Base-by-base conservation (phyloP, 2,797 vertebrate species). In the Molossus molossus region DNA sequence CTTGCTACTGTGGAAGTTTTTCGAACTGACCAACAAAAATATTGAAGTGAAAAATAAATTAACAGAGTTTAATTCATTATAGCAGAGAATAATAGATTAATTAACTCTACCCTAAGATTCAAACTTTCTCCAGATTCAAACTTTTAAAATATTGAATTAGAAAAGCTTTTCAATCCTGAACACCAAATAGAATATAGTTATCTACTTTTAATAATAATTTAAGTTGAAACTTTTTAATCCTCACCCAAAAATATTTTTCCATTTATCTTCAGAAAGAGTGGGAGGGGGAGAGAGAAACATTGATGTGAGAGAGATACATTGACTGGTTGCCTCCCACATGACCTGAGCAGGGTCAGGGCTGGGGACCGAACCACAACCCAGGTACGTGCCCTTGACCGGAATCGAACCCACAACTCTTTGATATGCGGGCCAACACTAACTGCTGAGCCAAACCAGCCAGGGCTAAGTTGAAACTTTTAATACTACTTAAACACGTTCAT, bases 1-100 rank as follows among this genome's bases (percentile, higher is more conserved):
- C 99, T 99, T 72, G 99, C 98, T 91, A 99, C 99, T 67, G 99
- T 99, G 5, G 98, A 98, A 69, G 98, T 96, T 91, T 98, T 98
- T 84, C 98, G 98, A 76, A 99, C 99, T 99, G 94, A 92, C 25
- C 83, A 88, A 85, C 21, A 82, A 91, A 95, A 85, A 95, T 23
- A 96, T 50, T 57, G 8, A 95, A 10, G 33, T 53, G 25, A 88
- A 81, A 97, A 94, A 83, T 48, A 92, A 88, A 69, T 58, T 23
- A 94, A 69, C 25, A 93, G n/a, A 73, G 62, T 60, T 88, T 23
- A 85, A 94, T 88, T 94, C 84, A 84, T 87, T 85, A 93, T 4
- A 93, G 85, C n/a, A 69, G 37, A 91, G 11, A 9, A 62, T 64
- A 89, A 81, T 20, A 11, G 33, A 62, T 83, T 79, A 33, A 82